A percentile compares a stretch with the other conserved stretches of the same genome.
These are phyloP conservation scores for Dryocosmus kuriphilus DNA, from an alignment of 2,888 invertebrate genomes.

Conservation along the genomic window DNA sequence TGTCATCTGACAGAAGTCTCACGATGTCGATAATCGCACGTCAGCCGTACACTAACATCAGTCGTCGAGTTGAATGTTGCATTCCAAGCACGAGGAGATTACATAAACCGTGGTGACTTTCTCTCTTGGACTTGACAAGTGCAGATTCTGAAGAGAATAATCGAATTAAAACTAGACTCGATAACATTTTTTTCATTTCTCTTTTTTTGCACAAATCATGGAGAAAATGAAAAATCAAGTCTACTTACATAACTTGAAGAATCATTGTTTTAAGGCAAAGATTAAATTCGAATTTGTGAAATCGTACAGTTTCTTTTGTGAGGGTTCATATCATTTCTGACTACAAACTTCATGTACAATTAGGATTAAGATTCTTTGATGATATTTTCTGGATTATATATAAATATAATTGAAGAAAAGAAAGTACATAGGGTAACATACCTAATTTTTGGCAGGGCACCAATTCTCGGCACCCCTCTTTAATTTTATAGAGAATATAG, in stretches of 20 bases:
- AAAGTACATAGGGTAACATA: too few species aligned
- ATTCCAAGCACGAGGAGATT: constrained; percentile 55
- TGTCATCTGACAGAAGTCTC: constrained; percentile 46
- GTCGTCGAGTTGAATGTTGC: constrained; percentile 54
- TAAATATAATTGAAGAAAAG: too few species aligned
- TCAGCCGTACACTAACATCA: constrained; percentile 48
- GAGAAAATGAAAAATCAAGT: not conserved
- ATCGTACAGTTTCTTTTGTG: too few species aligned
- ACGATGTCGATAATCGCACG: constrained; percentile 57
- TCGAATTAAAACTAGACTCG: not conserved
- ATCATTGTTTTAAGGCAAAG: not conserved
- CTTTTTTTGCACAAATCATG: not conserved
- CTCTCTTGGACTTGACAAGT: constrained; percentile 50
- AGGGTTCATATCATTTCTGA: too few species aligned
- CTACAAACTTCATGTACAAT: too few species aligned
- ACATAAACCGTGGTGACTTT: constrained; percentile 53
- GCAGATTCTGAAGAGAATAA: constrained; percentile 46
- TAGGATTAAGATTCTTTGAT: too few species aligned
- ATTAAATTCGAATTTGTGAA: too few species aligned
- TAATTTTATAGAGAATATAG: too few species aligned
- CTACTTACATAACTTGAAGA: not conserved
- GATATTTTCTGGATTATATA: too few species aligned
- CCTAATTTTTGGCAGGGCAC: too few species aligned
- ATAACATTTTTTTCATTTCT: not conserved
- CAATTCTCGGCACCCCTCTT: too few species aligned